Conservation (phyloP, 1,140 invertebrate genomes). For the Calephelis virginiensis region DNA sequence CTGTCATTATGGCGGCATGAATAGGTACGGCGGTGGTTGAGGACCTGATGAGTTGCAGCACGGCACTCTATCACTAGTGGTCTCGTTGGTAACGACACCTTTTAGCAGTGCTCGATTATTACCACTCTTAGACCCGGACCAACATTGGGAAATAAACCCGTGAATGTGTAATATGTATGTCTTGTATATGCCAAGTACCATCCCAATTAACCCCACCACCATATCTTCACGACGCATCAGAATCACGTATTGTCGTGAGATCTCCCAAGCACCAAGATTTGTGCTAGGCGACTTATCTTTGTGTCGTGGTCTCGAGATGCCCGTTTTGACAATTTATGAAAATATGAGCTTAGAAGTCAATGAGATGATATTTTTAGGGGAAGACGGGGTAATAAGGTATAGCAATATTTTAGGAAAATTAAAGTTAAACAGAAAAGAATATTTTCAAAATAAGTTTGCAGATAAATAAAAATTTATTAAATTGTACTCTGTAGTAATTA, state of each 20-base stretch:
- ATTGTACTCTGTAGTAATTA: too few relatives aligned
- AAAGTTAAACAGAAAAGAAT: too few relatives aligned
- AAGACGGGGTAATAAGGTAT: background rate
- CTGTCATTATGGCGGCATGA: too few relatives aligned
- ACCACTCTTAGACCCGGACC: background rate
- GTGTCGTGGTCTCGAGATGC: conserved; percentile 6
- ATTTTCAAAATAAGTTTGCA: too few relatives aligned
- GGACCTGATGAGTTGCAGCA: too few relatives aligned
- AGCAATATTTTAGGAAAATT: too few relatives aligned
- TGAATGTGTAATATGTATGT: background rate
- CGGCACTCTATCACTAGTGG: too few relatives aligned
- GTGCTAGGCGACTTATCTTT: conserved; percentile 10
- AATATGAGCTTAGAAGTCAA: background rate
- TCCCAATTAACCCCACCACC: conserved; percentile 35
- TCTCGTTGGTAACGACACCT: too few relatives aligned
- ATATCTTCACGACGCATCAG: conserved; percentile 52
- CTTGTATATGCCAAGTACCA: conserved; percentile 22
- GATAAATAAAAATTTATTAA: too few relatives aligned
- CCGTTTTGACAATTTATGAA: conserved; percentile 9
- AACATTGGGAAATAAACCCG: too few relatives aligned
- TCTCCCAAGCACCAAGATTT: conserved; percentile 23
- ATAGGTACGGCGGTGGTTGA: too few relatives aligned
- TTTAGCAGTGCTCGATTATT: background rate
- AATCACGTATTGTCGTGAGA: conserved; percentile 47
- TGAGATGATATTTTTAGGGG: background rate